Evolutionary conservation across 2,113 vertebrate species (phyloP), one percentile per base, ranked within the genome.

Genomic region (Ovis canadensis): DNA sequence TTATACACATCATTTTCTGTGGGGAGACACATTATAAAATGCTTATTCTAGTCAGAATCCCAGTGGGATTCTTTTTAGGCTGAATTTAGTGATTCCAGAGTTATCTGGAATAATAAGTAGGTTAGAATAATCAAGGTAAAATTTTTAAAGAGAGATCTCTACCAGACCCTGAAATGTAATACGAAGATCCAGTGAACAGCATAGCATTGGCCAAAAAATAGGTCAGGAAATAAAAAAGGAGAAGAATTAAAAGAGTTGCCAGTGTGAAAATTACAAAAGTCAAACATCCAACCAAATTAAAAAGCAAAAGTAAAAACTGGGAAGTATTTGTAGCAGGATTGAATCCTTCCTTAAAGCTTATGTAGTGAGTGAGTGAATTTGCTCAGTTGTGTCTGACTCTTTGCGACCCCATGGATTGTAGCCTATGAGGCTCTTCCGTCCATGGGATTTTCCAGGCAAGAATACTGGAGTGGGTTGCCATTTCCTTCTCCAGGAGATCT

Each of bases 231-330:
- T 62, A 84, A 16, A 88, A 83, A 83, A 45, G 45, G 45, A 74
- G 60, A 81, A 90, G 55, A 89, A 91, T 89, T 94, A 52, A 54
- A 64, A 95, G n/a, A 88, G 9, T 33, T 80, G 33, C 23, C 48
- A 80, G 0, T 90, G 11, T 95, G 67, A 92, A 94, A 88, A 86
- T 86, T 59, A 45, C 4, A 81, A 31, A 97, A 71, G 74, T 45
- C 64, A 77, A 88, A 90, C 43, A 62, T 48, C 45, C 81, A 74
- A 67, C 83, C 82, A 87, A 94, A 91, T 83, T 71, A 71, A 90
- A 71, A 94, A 36, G 11, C 50, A 88, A 33, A 91, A 92, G 59
- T 91, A 40, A 97, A 93, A 97, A 92, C 52, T 59, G 6, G 57
- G 25, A 96, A 93, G n/a, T 81, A 57, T 78, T 60, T 89, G 36